Evolutionary conservation across 2,888 invertebrate genomes (phyloP), one percentile per base, ranked within the genome.

Genomic region (Melinaea marsaeus): DNA sequence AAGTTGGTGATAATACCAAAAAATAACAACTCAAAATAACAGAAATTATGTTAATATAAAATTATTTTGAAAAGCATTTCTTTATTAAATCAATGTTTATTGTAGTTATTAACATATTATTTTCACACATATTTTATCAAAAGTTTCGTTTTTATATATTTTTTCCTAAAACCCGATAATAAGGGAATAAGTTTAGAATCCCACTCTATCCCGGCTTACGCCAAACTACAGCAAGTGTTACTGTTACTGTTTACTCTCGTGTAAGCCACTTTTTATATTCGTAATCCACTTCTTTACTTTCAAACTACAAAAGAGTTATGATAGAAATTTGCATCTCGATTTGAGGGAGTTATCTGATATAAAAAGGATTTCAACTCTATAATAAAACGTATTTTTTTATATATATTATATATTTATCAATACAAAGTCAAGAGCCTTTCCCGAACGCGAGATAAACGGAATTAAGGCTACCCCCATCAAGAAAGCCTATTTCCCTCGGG

Each of bases 401-500:
- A 42, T 9, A 58, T 33, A 11, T n/a, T 11, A 47, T 34, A 46
- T 58, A 58, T 58, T 35, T 22, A 37, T 37, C n/a, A 65, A 58
- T 62, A 59, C 56, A 58, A 64, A 67, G 68, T 22, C 51, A 9
- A 32, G 51, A 9, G 37, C 9, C 7, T 51, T 51, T 32, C 32
- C 75, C 75, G 78, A 80, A 80, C 80, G 79, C 77, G 76, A 84
- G 86, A 88, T 87, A 85, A 86, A 81, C 79, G 78, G 85, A 84
- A 85, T 86, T 85, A 85, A 85, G 84, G 71, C 81, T 81, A 85
- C 80, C 84, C 82, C 82, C 83, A 83, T 83, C 83, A 80, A 73
- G 75, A 78, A 77, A 71, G 79, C 79, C 81, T 83, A 88, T 88
- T 88, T 88, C 89, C 88, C 88, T 72, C 70, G 84, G 80, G 88